A percentile compares a stretch with the other conserved stretches of the same genome.
Conservation (phyloP, 2,888 invertebrate species). For the Phortica okadai region DNA sequence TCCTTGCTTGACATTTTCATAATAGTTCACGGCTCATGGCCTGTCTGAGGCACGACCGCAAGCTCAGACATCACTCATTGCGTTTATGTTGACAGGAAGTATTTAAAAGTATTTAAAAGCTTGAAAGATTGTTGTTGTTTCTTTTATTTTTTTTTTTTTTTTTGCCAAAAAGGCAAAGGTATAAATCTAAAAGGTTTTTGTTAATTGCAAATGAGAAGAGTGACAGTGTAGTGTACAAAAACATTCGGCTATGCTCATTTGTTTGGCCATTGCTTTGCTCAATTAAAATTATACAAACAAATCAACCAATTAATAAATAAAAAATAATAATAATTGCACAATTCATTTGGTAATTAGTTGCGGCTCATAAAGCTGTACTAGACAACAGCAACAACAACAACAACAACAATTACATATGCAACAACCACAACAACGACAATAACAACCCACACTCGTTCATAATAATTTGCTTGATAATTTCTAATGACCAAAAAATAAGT, state of each 20-base stretch:
- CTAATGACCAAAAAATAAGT: constrained; percentile 19
- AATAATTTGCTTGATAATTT: constrained; percentile 33
- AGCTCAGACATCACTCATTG: constrained; percentile 50
- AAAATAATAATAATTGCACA: constrained; percentile 67
- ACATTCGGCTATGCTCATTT: neutral
- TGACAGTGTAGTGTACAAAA: neutral
- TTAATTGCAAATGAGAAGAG: neutral
- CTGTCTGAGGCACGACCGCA: constrained; percentile 22
- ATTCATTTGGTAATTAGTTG: constrained; percentile 74
- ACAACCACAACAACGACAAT: neutral
- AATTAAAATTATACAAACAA: constrained; percentile 33
- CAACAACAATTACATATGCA: constrained; percentile 18
- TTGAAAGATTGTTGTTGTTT: neutral
- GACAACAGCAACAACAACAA: constrained; percentile 50
- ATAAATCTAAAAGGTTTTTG: neutral
- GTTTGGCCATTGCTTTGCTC: constrained; percentile 37
- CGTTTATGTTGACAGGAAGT: constrained; percentile 50
- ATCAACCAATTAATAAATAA: constrained; percentile 65
- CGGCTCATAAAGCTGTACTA: constrained; percentile 72
- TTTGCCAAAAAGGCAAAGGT: neutral
- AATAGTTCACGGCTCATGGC: neutral
- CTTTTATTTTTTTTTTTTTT: neutral
- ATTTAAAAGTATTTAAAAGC: constrained; percentile 27
- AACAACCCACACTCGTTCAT: too few relatives aligned
- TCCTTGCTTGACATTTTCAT: constrained; percentile 19